Conservation (phyloP, 1,140 invertebrate genomes). For the Leguminivora glycinivorella region DNA sequence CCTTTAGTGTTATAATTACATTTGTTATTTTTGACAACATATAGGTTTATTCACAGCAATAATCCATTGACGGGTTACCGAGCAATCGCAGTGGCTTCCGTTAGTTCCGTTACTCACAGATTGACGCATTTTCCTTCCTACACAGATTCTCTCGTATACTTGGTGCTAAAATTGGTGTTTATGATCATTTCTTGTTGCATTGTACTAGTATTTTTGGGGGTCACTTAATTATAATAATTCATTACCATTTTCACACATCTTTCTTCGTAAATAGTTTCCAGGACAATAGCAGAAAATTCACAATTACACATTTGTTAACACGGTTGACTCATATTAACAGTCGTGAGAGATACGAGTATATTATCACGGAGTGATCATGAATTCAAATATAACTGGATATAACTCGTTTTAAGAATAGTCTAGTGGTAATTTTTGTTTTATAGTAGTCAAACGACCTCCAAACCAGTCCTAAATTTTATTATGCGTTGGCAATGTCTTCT, state of each 20-base stretch:
- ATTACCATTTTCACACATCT: background rate
- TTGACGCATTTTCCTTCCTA: slow-evolving; percentile 47
- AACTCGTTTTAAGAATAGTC: slow-evolving; percentile 19
- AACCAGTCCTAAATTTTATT: slow-evolving; percentile 40
- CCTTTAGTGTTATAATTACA: background rate
- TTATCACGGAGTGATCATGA: slow-evolving; percentile 2
- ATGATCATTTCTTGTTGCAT: slow-evolving; percentile 38
- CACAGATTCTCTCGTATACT: slow-evolving; percentile 38
- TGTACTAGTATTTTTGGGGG: slow-evolving; percentile 45
- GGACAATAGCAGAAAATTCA: background rate
- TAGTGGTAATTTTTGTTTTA: slow-evolving; percentile 18
- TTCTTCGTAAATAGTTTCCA: background rate
- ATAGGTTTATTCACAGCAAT: background rate
- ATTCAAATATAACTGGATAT: background rate
- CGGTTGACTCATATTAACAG: background rate
- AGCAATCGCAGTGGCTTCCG: slow-evolving; percentile 16
- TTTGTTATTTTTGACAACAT: background rate
- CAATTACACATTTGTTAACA: background rate
- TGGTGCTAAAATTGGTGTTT: slow-evolving; percentile 42
- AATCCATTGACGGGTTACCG: slow-evolving; percentile 3
- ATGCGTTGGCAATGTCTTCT: slow-evolving; percentile 35
- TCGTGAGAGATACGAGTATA: background rate
- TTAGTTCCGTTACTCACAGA: slow-evolving; percentile 27
- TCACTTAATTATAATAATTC: slow-evolving; percentile 42
- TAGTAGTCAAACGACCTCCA: slow-evolving; percentile 40